Conservation (phyloP, 2,888 invertebrate genomes). For the Morpho achilles region DNA sequence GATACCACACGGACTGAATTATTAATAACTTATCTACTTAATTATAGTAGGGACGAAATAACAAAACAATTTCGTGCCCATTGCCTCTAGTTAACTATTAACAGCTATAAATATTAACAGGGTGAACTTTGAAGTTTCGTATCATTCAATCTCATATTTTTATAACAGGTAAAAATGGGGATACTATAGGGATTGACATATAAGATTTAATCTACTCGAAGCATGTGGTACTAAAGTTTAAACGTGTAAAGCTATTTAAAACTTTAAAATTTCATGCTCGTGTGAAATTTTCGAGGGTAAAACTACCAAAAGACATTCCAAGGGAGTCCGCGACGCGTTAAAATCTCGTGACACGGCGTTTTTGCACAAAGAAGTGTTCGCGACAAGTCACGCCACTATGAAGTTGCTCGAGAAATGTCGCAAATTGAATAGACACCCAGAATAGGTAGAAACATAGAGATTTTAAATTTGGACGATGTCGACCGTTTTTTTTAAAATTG, state of each 20-base stretch:
- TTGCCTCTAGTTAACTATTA: too few relatives aligned
- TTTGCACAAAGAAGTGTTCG: conserved; percentile 43
- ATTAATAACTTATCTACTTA: too few relatives aligned
- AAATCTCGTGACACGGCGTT: conserved; percentile 41
- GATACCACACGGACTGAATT: too few relatives aligned
- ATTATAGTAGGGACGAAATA: too few relatives aligned
- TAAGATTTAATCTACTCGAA: too few relatives aligned
- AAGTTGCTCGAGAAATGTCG: conserved; percentile 62
- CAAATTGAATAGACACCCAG: conserved; percentile 61
- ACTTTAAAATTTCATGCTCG: background rate
- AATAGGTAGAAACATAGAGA: conserved; percentile 38
- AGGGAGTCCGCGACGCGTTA: conserved; percentile 28
- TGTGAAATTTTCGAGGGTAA: conserved; percentile 15
- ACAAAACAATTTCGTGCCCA: too few relatives aligned
- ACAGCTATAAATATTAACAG: too few relatives aligned
- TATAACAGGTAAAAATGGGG: too few relatives aligned
- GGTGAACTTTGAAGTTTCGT: too few relatives aligned
- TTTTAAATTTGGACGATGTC: background rate
- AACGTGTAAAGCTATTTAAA: background rate
- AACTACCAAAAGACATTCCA: conserved; percentile 35
- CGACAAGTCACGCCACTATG: conserved; percentile 56
- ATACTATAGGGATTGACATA: too few relatives aligned
- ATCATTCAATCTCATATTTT: too few relatives aligned
- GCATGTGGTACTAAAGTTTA: background rate
- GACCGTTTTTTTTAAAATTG: conserved; percentile 1